A percentile compares a stretch with the other conserved stretches of the same genome.
Evolutionary conservation across 1,140 invertebrate genomes (phyloP).

Genomic region (Chionoecetes opilio): DNA sequence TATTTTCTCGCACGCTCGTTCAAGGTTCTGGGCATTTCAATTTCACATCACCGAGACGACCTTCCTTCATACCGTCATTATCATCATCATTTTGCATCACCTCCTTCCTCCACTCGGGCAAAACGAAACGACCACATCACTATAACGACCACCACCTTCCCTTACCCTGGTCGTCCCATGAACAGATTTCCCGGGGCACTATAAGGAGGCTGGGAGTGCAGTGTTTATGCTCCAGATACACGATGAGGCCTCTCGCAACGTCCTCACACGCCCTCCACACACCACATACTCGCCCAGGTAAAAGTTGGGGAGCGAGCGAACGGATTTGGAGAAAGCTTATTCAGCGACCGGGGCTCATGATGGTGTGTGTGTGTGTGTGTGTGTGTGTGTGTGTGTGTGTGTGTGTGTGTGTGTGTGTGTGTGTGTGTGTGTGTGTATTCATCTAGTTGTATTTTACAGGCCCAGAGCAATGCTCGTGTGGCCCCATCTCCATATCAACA

Average conservation of each 20-base stretch:
- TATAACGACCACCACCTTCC: not conserved
- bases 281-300: not conserved
- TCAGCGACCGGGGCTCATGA: not conserved
- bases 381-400: not conserved
- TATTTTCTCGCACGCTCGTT: not conserved
- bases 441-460: too few species aligned
- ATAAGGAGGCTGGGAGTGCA: not conserved
- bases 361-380: constrained; percentile 27
- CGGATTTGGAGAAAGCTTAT: constrained; percentile 28
- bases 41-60: not conserved
- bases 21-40: not conserved
- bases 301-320: not conserved
- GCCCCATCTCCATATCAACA: too few species aligned
- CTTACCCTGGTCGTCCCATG: not conserved
- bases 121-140: not conserved
- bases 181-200: not conserved
- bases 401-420: too few species aligned
- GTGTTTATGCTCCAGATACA: not conserved
- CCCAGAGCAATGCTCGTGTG: too few species aligned
- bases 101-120: not conserved
- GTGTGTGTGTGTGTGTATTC: too few species aligned
- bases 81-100: not conserved
- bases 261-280: not conserved
- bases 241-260: not conserved
- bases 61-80: not conserved